Percentiles rank a stretch among this genome's conserved stretches.
Conservation (phyloP, 2,797 vertebrate genomes). For the Cuculus canorus region DNA sequence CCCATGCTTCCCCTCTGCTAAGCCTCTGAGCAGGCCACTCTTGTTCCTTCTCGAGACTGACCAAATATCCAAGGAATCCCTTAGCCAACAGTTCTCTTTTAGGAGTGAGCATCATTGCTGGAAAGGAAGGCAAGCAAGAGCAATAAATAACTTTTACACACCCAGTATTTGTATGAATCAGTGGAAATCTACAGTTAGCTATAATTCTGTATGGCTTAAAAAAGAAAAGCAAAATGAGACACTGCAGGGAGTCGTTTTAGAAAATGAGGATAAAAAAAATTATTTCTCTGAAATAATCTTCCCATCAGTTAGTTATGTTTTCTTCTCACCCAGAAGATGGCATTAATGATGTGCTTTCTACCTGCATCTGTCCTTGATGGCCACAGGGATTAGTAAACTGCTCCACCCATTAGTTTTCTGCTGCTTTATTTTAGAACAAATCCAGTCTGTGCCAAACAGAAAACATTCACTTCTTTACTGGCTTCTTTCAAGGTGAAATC, state of each 20-base stretch:
- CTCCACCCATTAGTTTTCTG: neutral
- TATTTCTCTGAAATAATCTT: neutral
- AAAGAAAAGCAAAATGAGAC: neutral
- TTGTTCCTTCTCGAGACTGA: neutral
- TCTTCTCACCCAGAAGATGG: neutral
- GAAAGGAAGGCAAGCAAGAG: neutral
- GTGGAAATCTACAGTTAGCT: neutral
- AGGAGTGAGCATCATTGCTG: accelerated
- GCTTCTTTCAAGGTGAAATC: neutral
- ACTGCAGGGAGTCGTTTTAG: accelerated
- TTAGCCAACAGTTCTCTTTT: accelerated
- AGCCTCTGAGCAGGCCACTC: neutral
- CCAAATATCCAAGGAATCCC: accelerated
- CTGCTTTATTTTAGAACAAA: neutral
- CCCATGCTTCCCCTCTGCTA: neutral
- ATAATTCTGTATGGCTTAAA: neutral
- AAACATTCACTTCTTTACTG: neutral
- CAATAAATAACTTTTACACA: neutral
- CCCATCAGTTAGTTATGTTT: neutral
- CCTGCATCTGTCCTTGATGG: neutral
- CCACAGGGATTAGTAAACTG: neutral
- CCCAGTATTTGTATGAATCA: neutral
- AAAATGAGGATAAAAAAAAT: neutral
- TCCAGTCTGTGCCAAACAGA: neutral
- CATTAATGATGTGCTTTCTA: neutral